phyloP scores from a whole-genome alignment of 1,140 invertebrate genomes.

The Aleiodes sp. region DNA sequence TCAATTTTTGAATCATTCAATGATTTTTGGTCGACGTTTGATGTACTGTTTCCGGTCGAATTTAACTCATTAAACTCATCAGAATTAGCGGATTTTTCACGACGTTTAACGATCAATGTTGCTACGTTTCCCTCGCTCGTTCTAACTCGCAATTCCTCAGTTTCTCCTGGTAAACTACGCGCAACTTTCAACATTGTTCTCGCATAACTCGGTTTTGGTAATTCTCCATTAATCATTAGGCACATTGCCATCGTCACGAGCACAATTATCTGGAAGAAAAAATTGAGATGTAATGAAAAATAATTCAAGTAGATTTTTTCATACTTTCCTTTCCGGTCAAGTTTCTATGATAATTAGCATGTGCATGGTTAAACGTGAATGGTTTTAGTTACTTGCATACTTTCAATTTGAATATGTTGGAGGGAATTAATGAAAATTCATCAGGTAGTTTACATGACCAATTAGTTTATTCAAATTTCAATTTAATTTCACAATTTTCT shows the following conservation, averaged over 20 bases:
- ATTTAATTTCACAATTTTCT: no score
- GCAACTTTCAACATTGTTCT: slow-evolving; percentile 81
- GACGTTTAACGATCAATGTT: slow-evolving; percentile 80
- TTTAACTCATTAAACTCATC: neutral
- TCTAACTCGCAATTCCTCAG: slow-evolving; percentile 77
- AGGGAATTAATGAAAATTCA: neutral
- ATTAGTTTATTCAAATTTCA: neutral
- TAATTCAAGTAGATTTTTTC: neutral
- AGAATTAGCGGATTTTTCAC: slow-evolving; percentile 59
- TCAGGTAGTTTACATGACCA: neutral
- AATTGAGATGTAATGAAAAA: slow-evolving; percentile 3
- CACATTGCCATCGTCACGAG: slow-evolving; percentile 26
- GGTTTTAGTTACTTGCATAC: slow-evolving; percentile 28
- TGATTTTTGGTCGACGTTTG: neutral
- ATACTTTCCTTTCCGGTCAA: slow-evolving; percentile 17
- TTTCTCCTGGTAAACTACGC: slow-evolving; percentile 77
- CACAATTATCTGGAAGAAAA: slow-evolving; percentile 44
- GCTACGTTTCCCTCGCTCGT: slow-evolving; percentile 78
- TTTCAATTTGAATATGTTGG: slow-evolving; percentile 32
- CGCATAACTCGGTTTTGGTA: slow-evolving; percentile 67
- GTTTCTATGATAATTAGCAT: slow-evolving; percentile 29
- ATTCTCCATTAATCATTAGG: slow-evolving; percentile 29
- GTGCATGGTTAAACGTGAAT: slow-evolving; percentile 7
- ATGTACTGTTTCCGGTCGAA: neutral
- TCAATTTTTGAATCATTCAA: slow-evolving; percentile 13